These are phyloP conservation scores for Panurus biarmicus DNA, from an alignment of 2,113 vertebrate genomes.

Conservation along the genomic window DNA sequence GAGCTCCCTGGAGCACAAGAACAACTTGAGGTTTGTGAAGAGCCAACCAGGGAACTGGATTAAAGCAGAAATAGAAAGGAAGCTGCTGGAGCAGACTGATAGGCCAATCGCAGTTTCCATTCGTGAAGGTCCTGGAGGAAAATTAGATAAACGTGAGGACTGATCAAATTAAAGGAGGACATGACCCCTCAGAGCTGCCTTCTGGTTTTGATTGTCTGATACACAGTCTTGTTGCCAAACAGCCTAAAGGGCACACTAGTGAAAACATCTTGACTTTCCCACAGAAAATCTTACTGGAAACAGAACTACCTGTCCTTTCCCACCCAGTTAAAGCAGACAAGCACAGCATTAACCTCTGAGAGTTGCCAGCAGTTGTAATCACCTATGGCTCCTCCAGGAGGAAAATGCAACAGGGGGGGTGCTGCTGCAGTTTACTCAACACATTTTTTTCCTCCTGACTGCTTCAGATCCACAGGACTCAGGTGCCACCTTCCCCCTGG, in stretches of 20 bases:
- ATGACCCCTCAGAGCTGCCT: neutral
- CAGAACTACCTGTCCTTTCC: neutral
- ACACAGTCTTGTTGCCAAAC: neutral
- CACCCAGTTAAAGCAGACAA: neutral
- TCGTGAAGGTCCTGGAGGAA: neutral
- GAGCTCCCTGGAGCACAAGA: neutral
- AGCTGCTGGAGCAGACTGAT: neutral
- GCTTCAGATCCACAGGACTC: neutral
- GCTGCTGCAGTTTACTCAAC: neutral
- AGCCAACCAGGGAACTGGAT: neutral
- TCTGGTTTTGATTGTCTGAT: neutral
- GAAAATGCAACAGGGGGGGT: neutral
- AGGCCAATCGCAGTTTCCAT: neutral
- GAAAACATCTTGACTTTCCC: neutral
- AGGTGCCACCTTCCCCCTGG: neutral
- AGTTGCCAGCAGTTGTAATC: neutral
- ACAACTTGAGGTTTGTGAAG: neutral
- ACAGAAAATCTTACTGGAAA: neutral
- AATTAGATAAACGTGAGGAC: neutral
- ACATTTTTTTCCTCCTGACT: neutral
- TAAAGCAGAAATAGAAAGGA: neutral
- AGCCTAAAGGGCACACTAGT: neutral
- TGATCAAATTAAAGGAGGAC: neutral
- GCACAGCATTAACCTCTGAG: neutral
- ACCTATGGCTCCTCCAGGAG: neutral